Evolutionary conservation across 2,888 invertebrate species (phyloP).

Genomic region (Drosophila demipolita): DNA sequence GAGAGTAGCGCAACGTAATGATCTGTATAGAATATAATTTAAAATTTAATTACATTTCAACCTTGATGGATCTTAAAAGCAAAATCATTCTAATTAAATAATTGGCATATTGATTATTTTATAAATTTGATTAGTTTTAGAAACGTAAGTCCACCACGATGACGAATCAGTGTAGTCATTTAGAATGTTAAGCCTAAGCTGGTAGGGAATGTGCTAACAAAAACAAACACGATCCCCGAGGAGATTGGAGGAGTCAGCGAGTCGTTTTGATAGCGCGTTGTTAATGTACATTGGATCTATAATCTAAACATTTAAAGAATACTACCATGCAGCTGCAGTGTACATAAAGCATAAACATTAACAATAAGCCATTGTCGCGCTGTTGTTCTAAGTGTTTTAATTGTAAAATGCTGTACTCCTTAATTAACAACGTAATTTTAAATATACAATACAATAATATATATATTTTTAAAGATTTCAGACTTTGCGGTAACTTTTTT

Average conservation of each 20-base stretch:
- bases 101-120: conserved; percentile 29
- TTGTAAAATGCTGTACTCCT: conserved; percentile 75
- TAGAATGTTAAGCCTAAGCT: conserved; percentile 48
- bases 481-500: background rate
- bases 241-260: conserved; percentile 10
- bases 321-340: conserved; percentile 57
- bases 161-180: conserved; percentile 62
- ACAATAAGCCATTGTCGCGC: conserved; percentile 56
- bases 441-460: conserved; percentile 60
- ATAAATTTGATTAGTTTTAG: conserved; percentile 43
- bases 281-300: conserved; percentile 64
- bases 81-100: conserved; percentile 21
- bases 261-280: conserved; percentile 30
- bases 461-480: conserved; percentile 26
- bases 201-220: conserved; percentile 20
- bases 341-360: conserved; percentile 61
- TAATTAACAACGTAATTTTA: conserved; percentile 65
- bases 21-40: conserved; percentile 51
- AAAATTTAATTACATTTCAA: conserved; percentile 27
- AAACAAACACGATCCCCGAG: conserved; percentile 4
- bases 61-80: conserved; percentile 9
- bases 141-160: conserved; percentile 34
- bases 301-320: conserved; percentile 44
- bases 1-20: conserved; percentile 24
- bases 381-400: conserved; percentile 66